Evolutionary conservation across 2,888 invertebrate genomes (phyloP), one percentile per base, ranked within the genome.

Genomic region (Ditula angustiorana): DNA sequence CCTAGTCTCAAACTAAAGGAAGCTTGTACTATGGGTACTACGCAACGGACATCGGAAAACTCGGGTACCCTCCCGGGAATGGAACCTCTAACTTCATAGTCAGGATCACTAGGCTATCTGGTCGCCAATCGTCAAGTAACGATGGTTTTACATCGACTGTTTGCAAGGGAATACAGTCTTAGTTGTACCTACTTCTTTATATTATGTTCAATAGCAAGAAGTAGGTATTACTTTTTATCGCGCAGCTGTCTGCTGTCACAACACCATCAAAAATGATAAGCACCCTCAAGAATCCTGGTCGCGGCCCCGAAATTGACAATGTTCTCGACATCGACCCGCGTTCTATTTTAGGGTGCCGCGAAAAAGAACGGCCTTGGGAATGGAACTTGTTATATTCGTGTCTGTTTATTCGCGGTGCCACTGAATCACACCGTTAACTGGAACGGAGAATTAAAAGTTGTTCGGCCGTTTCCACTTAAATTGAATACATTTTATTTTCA

Each of bases 341-440:
- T 21, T 52, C 49, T 58, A 64, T 64, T 58, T 58, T 5, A 11
- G 44, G 28, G 63, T 46, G 33, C 26, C 26, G 63, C 35, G 26
- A 58, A 50, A 57, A 56, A 52, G 35, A 44, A 35, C 50, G 21
- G 26, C 63, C 63, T 64, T 64, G 58, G 44, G 52, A 30, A 23
- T 26, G 24, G 13, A 52, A 52, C 44, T 52, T 35, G 63, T 58
- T 58, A 49, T 62, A 63, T 58, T 63, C 52, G 33, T 13, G 49
- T 62, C 50, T 24, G 30, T 50, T 57, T 41, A 62, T 33, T 11
- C 24, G 47, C 61, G 33, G 46, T 62, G 62, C 37, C 56, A 57
- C 57, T 41, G 56, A 46, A 47, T 50, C 49, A 33, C 56, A 23
- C 41, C 19, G 23, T 37, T 37, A 28, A 62, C 23, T 47, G n/a